These are phyloP conservation scores for Meiosimyza platycephala DNA, from an alignment of 2,888 invertebrate genomes.

Conservation along the genomic window DNA sequence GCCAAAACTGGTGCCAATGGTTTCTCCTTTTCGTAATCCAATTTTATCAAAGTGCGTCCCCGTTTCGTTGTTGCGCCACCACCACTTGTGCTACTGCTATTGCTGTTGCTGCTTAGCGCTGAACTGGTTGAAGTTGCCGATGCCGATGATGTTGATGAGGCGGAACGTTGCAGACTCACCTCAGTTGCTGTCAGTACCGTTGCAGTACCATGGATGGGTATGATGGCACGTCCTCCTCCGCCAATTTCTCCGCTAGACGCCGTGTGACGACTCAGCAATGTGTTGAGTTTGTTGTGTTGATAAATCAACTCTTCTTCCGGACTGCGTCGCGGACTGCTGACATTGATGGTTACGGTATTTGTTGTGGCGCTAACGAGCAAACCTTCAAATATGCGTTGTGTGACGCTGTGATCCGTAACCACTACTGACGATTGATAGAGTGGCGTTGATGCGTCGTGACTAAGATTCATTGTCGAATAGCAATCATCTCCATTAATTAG, in stretches of 20 bases:
- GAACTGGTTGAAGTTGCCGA: slow-evolving; percentile 50
- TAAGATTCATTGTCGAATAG: slow-evolving; percentile 81
- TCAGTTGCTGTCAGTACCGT: slow-evolving; percentile 40
- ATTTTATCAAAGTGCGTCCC: slow-evolving; percentile 62
- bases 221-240: slow-evolving; percentile 15
- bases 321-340: slow-evolving; percentile 55
- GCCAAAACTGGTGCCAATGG: slow-evolving; percentile 34
- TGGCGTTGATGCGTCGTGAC: slow-evolving; percentile 72
- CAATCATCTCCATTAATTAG: slow-evolving; percentile 80
- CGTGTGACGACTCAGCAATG: slow-evolving; percentile 57
- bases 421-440: slow-evolving; percentile 80
- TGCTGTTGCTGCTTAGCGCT: slow-evolving; percentile 53
- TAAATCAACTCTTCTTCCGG: slow-evolving; percentile 60
- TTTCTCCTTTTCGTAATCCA: slow-evolving; percentile 62
- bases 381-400: slow-evolving; percentile 35
- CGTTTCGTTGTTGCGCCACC: slow-evolving; percentile 49
- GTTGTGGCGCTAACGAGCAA: slow-evolving; percentile 70
- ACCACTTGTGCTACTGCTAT: slow-evolving; percentile 50
- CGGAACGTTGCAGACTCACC: slow-evolving; percentile 58
- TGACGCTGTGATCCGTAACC: slow-evolving; percentile 71
- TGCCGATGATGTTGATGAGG: slow-evolving; percentile 62
- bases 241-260: neutral
- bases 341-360: slow-evolving; percentile 74
- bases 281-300: slow-evolving; percentile 64
- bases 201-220: neutral